Evolutionary conservation across 2,797 vertebrate genomes (phyloP).

Genomic region (Cheirogaleus major): DNA sequence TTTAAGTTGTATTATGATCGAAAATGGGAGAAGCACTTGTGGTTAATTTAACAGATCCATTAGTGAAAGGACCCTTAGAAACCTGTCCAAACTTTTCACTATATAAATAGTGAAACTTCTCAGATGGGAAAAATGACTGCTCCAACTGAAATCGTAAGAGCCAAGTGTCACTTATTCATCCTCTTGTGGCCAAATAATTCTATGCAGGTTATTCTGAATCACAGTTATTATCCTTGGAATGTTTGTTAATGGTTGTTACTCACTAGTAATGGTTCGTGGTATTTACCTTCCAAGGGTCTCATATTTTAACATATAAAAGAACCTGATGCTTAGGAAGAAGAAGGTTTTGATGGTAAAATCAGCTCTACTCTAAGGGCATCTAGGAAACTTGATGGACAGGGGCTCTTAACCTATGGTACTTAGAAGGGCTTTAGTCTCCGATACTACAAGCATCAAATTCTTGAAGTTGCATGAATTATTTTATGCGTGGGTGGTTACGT

Average conservation of each 20-base stretch:
- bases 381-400: neutral
- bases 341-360: neutral
- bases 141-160: neutral
- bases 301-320: neutral
- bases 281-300: conserved; percentile 33
- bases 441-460: neutral
- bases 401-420: neutral
- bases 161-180: conserved; percentile 25
- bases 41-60: conserved; percentile 48
- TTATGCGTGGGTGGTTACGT: neutral
- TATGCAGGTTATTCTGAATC: neutral
- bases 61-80: conserved; percentile 29
- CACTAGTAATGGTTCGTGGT: neutral
- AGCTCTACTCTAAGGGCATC: neutral
- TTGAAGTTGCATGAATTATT: neutral
- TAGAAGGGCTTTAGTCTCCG: neutral
- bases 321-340: neutral
- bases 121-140: neutral
- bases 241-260: neutral
- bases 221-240: neutral
- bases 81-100: conserved; percentile 15
- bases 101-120: neutral
- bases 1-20: neutral
- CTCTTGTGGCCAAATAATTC: neutral
- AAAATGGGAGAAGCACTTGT: conserved; percentile 53